These are phyloP conservation scores for Pedetes capensis DNA, from an alignment of 2,113 vertebrate species.

Conservation along the genomic window DNA sequence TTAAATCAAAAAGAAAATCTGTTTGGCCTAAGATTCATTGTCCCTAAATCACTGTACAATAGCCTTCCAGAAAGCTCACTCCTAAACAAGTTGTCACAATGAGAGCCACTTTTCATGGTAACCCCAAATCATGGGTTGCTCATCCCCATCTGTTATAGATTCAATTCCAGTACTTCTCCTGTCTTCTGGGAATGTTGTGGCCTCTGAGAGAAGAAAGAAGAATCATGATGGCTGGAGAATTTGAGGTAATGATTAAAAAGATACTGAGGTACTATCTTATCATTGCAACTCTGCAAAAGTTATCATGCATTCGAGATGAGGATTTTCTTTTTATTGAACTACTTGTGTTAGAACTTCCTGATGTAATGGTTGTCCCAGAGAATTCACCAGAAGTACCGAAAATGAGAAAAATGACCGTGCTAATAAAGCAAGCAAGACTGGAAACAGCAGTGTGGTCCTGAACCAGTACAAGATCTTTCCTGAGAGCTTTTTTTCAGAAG, in stretches of 20 bases:
- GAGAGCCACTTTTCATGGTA: too few relatives aligned
- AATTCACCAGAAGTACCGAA: neutral
- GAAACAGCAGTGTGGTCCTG: neutral
- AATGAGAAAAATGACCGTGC: neutral
- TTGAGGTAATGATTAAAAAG: neutral
- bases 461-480: neutral
- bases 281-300: neutral
- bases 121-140: neutral
- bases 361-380: neutral
- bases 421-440: neutral
- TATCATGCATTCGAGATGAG: neutral
- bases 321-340: neutral
- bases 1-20: neutral
- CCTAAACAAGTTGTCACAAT: too few relatives aligned
- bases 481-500: neutral
- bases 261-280: too few relatives aligned
- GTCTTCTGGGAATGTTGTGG: neutral
- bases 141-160: neutral
- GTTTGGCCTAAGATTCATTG: too few relatives aligned
- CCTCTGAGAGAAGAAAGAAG: neutral
- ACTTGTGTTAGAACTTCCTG: neutral
- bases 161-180: neutral
- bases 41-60: neutral
- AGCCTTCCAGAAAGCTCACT: neutral
- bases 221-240: neutral